Evolutionary conservation across 2,797 vertebrate species (phyloP).

Genomic region (Ctenosaura bakeri): DNA sequence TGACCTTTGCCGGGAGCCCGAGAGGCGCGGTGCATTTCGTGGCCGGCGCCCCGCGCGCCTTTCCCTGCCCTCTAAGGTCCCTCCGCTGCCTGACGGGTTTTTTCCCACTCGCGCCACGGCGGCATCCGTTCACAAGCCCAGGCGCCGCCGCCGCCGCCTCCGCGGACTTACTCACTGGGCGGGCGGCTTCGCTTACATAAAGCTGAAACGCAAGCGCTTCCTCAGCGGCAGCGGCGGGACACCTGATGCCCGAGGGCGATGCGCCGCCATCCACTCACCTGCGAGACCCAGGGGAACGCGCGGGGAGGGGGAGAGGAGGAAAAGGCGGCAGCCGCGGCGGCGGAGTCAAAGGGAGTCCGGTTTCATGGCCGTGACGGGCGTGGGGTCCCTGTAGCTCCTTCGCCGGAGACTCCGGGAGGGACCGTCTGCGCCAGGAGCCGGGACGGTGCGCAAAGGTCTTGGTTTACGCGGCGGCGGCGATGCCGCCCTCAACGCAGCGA

Average conservation of each 20-base stretch:
- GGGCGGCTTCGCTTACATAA: no score
- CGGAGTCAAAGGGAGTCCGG: not conserved
- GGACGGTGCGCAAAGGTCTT: not conserved
- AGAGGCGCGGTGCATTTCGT: conserved; percentile 50
- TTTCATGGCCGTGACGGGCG: not conserved
- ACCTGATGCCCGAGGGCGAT: no score
- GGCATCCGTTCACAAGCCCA: no score
- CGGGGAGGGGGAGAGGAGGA: not conserved
- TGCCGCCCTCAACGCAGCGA: not conserved
- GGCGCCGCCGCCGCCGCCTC: no score
- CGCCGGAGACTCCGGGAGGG: not conserved
- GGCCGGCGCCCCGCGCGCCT: not conserved
- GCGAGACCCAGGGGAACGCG: no score
- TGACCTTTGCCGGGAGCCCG: conserved; percentile 46
- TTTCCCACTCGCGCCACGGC: no score
- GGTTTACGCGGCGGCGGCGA: not conserved
- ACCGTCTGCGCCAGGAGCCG: not conserved
- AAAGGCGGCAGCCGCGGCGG: not conserved
- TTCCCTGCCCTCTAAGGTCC: conserved; percentile 17
- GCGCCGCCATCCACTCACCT: no score
- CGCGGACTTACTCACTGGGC: no score
- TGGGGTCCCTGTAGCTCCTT: not conserved
- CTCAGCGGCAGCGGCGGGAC: no score
- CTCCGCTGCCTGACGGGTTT: not conserved
- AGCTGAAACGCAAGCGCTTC: no score